Evolutionary conservation across 2,113 vertebrate species (phyloP).

Genomic region (Tragelaphus scriptus): DNA sequence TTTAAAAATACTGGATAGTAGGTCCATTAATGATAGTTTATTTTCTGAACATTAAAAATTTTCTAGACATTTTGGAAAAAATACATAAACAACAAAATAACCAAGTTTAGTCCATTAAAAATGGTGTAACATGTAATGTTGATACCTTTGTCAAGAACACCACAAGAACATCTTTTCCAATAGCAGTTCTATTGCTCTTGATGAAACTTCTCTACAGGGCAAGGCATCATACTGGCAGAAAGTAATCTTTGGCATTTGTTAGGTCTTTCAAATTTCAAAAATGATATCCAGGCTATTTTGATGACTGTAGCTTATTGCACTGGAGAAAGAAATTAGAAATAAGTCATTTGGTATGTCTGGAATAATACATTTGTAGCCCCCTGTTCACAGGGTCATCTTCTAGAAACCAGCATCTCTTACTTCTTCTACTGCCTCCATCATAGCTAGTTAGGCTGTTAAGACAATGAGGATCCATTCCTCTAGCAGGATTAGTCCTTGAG

Average conservation of each 20-base stretch:
- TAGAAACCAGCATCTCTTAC: background rate
- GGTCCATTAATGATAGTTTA: background rate
- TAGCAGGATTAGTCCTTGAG: background rate
- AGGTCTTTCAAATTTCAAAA: background rate
- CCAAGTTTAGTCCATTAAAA: background rate
- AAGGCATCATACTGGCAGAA: background rate
- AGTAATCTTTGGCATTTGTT: background rate
- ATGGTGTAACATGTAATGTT: background rate
- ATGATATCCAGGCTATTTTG: background rate
- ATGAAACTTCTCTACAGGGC: background rate
- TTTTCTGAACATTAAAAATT: background rate
- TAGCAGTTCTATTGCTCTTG: background rate
- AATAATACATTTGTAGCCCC: background rate
- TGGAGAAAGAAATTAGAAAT: background rate
- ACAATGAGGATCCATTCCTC: background rate
- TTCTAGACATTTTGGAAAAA: slow-evolving; percentile 19
- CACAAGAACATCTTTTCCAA: background rate
- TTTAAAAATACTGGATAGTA: background rate
- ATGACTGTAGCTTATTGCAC: background rate
- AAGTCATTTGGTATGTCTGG: background rate
- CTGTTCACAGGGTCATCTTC: background rate
- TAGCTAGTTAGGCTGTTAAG: background rate
- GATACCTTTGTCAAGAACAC: background rate
- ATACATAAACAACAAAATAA: background rate
- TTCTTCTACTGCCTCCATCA: background rate